Base-by-base conservation (phyloP, 2,113 vertebrate species). In the Lates calcarifer region DNA sequence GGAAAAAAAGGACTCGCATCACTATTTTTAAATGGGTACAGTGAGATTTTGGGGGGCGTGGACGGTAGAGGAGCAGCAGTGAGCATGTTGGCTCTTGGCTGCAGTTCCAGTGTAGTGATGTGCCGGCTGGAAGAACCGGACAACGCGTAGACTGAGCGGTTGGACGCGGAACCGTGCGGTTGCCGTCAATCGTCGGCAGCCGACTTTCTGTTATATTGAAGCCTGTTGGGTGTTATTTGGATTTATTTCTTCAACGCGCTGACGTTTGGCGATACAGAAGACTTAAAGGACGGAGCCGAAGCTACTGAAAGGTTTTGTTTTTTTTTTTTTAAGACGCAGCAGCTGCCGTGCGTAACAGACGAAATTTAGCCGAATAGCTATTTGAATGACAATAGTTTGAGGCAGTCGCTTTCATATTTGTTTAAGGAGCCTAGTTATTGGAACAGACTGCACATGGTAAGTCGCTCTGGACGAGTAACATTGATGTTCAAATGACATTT, bases 41-140 rank as follows among this genome's bases (percentile, higher is more conserved):
- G 73, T 79, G 76, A 82, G 78, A 87, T 89, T 78, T 83, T 13
- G 76, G 91, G 91, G 93, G 93, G 93, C 92, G 93, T 94, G 93
- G 88, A 92, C 87, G 81, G 70, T 0, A 47, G 79, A 85, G 89
- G 51, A 90, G 87, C 88, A 37, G 83, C 82, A 62, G 56, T 51
- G 87, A 85, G 85, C 89, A 76, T 88, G 90, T 81, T 86, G 88
- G 77, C 78, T 88, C 67, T 74, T 84, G 91, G 90, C 87, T 76
- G 81, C 83, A 53, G 84, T 68, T 87, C 62, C 85, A 77, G 61
- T 41, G 79, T 69, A 10, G 63, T 74, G 89, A 90, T 83, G 89
- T 79, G 87, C 90, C 81, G 87, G 90, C 74, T 71, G 81, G 79
- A 84, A 37, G 82, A 45, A 41, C 69, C 11, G 67, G 47, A 67